Evolutionary conservation across 2,113 vertebrate genomes (phyloP).

Genomic region (Labrus mixtus): DNA sequence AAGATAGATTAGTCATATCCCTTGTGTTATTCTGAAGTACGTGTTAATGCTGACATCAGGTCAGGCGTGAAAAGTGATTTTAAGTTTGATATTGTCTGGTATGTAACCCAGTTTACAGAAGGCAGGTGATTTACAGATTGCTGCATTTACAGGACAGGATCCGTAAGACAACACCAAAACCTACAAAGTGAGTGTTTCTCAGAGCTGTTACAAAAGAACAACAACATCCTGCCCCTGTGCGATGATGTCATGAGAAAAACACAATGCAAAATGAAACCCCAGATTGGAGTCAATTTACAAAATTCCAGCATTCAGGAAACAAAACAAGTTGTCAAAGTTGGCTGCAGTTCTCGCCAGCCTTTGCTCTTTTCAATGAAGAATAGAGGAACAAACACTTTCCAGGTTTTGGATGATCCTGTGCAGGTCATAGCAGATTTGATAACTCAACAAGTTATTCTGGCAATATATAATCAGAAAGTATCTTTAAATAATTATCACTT

Average conservation of each 20-base stretch:
- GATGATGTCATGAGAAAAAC: background rate
- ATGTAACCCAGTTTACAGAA: background rate
- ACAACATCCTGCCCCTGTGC: background rate
- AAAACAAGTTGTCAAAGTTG: background rate
- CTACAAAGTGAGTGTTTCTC: background rate
- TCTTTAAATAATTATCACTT: background rate
- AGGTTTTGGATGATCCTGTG: background rate
- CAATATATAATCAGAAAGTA: background rate
- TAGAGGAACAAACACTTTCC: background rate
- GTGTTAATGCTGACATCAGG: background rate
- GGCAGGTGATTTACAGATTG: background rate
- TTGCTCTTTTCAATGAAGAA: background rate
- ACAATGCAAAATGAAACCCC: background rate
- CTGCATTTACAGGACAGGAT: background rate
- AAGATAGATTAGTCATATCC: background rate
- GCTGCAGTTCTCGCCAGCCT: background rate
- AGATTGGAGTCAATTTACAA: background rate
- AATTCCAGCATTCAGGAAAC: background rate
- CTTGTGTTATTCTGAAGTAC: background rate
- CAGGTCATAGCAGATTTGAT: background rate
- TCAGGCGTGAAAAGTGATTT: too few species aligned
- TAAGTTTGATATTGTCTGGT: background rate
- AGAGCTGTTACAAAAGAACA: background rate
- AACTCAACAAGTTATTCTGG: background rate
- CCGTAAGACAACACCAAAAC: background rate